Evolutionary conservation across 2,113 vertebrate species (phyloP).

Genomic region (Scatophagus argus): DNA sequence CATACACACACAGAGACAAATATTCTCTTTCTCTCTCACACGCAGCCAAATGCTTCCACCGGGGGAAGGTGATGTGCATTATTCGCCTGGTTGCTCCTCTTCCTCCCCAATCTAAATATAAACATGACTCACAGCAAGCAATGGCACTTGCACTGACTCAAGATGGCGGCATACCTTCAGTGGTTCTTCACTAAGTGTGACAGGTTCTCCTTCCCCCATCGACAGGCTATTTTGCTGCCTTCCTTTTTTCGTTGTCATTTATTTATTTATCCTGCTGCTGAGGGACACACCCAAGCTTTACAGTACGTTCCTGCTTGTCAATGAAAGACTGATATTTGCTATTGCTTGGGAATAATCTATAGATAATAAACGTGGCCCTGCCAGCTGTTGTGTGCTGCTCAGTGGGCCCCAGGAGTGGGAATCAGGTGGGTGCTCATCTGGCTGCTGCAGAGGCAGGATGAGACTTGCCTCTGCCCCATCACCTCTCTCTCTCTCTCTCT

Average conservation of each 20-base stretch:
- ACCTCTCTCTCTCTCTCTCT: conserved; percentile 1
- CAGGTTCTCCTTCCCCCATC: conserved; percentile 25
- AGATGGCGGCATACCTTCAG: conserved; percentile 70
- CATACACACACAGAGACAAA: conserved; percentile 44
- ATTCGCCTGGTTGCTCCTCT: conserved; percentile 69
- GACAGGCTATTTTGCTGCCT: neutral
- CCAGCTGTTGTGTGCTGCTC: conserved; percentile 65
- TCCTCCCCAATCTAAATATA: conserved; percentile 78
- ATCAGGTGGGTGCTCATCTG: conserved; percentile 75
- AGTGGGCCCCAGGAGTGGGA: conserved; percentile 38
- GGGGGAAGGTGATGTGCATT: conserved; percentile 72
- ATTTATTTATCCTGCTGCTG: conserved; percentile 11
- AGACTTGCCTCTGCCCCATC: conserved; percentile 45
- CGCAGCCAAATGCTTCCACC: conserved; percentile 65
- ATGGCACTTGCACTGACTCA: conserved; percentile 57
- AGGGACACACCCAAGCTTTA: conserved; percentile 8
- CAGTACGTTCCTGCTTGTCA: conserved; percentile 38
- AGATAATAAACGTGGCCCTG: conserved; percentile 59
- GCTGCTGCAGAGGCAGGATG: conserved; percentile 41
- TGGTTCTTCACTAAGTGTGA: conserved; percentile 32
- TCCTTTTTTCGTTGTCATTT: neutral
- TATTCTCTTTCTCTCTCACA: conserved; percentile 52
- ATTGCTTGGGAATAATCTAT: conserved; percentile 67
- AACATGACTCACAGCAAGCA: conserved; percentile 64
- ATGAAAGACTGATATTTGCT: conserved; percentile 42